These are phyloP conservation scores for Rhopalosiphum nymphaeae DNA, from an alignment of 2,888 invertebrate genomes.

Conservation along the genomic window DNA sequence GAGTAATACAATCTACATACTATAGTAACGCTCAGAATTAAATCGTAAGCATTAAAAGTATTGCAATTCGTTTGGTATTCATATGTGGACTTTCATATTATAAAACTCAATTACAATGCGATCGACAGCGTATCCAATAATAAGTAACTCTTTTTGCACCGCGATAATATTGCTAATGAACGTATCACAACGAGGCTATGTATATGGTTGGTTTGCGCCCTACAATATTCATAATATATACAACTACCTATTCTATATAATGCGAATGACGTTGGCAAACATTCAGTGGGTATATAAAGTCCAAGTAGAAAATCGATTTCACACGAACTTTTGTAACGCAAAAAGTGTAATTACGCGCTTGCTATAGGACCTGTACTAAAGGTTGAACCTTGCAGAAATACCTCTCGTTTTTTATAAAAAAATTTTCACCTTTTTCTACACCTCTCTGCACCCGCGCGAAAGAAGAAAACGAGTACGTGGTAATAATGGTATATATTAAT, in stretches of 20 bases:
- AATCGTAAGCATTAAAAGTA: background rate
- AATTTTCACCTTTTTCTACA: background rate
- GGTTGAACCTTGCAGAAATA: constrained; percentile 31
- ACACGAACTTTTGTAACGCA: constrained; percentile 44
- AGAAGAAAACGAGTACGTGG: background rate
- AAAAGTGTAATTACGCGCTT: constrained; percentile 47
- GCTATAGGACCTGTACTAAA: background rate
- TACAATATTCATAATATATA: background rate
- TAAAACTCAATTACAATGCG: constrained; percentile 2
- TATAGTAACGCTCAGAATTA: background rate
- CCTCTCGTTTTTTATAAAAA: constrained; percentile 6
- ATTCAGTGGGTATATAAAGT: background rate
- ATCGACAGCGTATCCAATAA: background rate
- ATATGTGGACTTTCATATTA: background rate
- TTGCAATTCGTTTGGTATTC: background rate
- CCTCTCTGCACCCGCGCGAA: background rate
- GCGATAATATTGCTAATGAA: background rate
- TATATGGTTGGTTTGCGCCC: background rate
- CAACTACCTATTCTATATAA: background rate
- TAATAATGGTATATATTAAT: background rate
- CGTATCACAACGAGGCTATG: background rate
- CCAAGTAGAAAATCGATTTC: constrained; percentile 56
- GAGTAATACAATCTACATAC: background rate
- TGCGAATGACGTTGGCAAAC: background rate
- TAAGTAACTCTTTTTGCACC: background rate